Evolutionary conservation across 2,113 vertebrate species (phyloP).

Genomic region (Caracal caracal): DNA sequence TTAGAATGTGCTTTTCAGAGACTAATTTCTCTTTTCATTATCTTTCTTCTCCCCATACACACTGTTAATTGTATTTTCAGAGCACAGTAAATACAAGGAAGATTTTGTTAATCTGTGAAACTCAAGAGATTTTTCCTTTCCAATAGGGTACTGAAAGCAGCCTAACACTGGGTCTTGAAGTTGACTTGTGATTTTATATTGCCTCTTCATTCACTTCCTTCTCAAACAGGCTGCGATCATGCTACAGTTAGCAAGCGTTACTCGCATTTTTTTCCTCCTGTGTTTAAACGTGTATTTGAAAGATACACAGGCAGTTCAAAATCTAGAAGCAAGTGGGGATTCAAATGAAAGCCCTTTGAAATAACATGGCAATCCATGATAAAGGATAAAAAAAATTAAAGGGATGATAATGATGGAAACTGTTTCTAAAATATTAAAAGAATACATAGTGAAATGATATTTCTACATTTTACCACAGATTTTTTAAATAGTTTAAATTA

Average conservation of each 20-base stretch:
- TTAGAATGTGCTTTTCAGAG: conserved; percentile 40
- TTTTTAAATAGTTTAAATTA: conserved; percentile 7
- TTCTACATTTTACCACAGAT: neutral
- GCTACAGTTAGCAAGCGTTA: neutral
- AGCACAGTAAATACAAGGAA: conserved; percentile 48
- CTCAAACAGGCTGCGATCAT: neutral
- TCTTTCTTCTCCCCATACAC: conserved; percentile 24
- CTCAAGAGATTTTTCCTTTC: neutral
- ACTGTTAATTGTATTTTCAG: conserved; percentile 47
- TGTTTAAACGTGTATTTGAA: conserved; percentile 48
- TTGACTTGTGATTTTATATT: conserved; percentile 33
- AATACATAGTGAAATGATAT: neutral
- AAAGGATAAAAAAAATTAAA: conserved; percentile 34
- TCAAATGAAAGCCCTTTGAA: conserved; percentile 24
- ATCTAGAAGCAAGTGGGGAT: neutral
- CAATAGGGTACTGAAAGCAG: conserved; percentile 37
- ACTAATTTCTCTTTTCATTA: conserved; percentile 58
- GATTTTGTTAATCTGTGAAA: conserved; percentile 64
- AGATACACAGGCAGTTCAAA: neutral
- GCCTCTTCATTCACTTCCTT: conserved; percentile 58
- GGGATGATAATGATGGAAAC: neutral
- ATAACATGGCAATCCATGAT: neutral
- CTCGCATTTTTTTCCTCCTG: neutral
- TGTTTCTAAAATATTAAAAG: conserved; percentile 24
- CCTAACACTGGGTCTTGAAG: neutral